These are phyloP conservation scores for Philotrypesis tridentata DNA, from an alignment of 1,140 invertebrate genomes.

Conservation along the genomic window DNA sequence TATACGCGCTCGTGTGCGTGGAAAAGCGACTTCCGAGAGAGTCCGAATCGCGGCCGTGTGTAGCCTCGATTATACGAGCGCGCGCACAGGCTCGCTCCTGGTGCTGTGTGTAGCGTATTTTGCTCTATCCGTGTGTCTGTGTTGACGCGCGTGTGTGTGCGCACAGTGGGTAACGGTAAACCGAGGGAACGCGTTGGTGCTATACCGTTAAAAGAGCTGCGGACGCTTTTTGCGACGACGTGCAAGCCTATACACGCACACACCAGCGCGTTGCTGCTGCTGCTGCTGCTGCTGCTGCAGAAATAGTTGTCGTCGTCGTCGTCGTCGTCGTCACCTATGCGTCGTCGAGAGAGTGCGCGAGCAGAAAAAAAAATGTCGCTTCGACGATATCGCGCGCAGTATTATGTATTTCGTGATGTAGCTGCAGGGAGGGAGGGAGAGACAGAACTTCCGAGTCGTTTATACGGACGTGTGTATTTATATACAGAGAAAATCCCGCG, in stretches of 20 bases:
- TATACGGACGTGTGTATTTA: too few species aligned
- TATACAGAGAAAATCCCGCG: too few species aligned
- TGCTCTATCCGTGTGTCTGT: neutral
- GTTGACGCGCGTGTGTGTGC: too few species aligned
- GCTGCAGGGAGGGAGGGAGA: too few species aligned
- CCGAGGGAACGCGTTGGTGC: conserved; percentile 9
- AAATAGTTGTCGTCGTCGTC: too few species aligned
- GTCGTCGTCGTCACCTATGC: too few species aligned
- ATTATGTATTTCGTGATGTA: too few species aligned
- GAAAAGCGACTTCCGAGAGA: neutral
- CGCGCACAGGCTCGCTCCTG: too few species aligned
- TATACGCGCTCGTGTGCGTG: too few species aligned
- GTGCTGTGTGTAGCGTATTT: neutral
- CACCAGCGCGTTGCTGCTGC: too few species aligned
- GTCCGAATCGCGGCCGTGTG: conserved; percentile 13
- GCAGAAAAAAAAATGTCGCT: neutral
- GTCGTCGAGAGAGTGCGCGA: neutral
- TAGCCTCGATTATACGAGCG: conserved; percentile 8
- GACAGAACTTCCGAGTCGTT: too few species aligned
- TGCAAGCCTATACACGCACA: neutral
- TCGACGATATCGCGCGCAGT: neutral
- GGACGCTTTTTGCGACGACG: conserved; percentile 14
- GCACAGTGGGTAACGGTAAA: conserved; percentile 14
- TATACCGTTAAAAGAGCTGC: conserved; percentile 32
- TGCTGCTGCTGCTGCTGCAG: too few species aligned